A percentile compares a stretch with the other conserved stretches of the same genome.
These are phyloP conservation scores for Archaeoteleia sp. DNA, from an alignment of 2,888 invertebrate genomes.

Conservation along the genomic window DNA sequence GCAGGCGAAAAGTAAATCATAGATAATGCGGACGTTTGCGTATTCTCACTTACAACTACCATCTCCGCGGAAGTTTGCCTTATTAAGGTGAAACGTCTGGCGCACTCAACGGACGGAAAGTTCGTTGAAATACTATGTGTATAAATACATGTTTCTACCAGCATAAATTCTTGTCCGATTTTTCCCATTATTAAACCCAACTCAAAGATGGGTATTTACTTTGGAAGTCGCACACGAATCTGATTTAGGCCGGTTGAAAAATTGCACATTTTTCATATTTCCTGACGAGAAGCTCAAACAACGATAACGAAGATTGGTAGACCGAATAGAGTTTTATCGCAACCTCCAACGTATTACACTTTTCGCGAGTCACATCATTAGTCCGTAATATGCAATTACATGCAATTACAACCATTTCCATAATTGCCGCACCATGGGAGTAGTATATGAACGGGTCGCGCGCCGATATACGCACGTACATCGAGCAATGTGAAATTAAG, in stretches of 20 bases:
- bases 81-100: constrained; percentile 48
- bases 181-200: too few relatives aligned
- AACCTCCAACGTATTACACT: constrained; percentile 20
- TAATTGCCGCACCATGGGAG: constrained; percentile 40
- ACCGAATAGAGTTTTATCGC: too few relatives aligned
- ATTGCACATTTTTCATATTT: too few relatives aligned
- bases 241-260: too few relatives aligned
- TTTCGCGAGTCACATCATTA: constrained; percentile 29
- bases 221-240: too few relatives aligned
- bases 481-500: constrained; percentile 51
- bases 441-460: constrained; percentile 35
- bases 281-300: too few relatives aligned
- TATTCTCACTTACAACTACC: constrained; percentile 45
- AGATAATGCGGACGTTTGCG: constrained; percentile 52
- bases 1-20: constrained; percentile 49
- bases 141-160: constrained; percentile 3
- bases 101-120: constrained; percentile 3
- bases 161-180: constrained; percentile 14
- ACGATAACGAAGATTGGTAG: too few relatives aligned
- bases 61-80: constrained; percentile 38
- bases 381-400: constrained; percentile 36
- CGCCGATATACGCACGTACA: constrained; percentile 47
- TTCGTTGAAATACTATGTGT: constrained; percentile 11
- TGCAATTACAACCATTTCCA: constrained; percentile 45
- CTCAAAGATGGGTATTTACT: too few relatives aligned